A percentile compares a stretch with the other conserved stretches of the same genome.
phyloP scores from a whole-genome alignment of 2,797 vertebrate genomes.

The Salmo trutta region DNA sequence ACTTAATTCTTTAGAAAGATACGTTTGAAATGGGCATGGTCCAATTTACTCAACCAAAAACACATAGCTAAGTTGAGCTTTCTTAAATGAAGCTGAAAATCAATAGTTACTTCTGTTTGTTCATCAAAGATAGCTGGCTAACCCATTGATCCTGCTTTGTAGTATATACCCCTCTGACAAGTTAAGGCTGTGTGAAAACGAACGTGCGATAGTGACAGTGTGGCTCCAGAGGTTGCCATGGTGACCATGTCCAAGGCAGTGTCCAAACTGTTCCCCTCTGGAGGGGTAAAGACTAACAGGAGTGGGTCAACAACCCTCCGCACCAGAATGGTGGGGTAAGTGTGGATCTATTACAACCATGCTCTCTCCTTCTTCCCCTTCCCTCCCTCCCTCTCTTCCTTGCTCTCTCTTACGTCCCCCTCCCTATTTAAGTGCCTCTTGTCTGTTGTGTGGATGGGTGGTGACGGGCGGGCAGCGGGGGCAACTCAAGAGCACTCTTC shows the following conservation, averaged over 20 bases:
- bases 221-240: conserved; percentile 30
- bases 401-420: neutral
- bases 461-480: neutral
- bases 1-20: too few relatives aligned
- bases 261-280: conserved; percentile 44
- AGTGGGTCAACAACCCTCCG: conserved; percentile 32
- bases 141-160: too few relatives aligned
- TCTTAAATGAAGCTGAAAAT: conserved; percentile 35
- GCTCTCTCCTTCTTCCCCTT: conserved; percentile 9
- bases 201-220: conserved; percentile 49
- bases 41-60: conserved; percentile 3
- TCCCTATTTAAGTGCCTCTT: conserved; percentile 46
- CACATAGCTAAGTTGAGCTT: neutral
- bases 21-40: conserved; percentile 22
- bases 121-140: too few relatives aligned
- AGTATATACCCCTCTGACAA: neutral
- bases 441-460: neutral
- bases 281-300: conserved; percentile 39
- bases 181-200: conserved; percentile 65
- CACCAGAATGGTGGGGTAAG: conserved; percentile 51
- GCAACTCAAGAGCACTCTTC: conserved; percentile 91
- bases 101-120: too few relatives aligned
- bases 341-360: conserved; percentile 35
- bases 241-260: conserved; percentile 22
- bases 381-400: neutral